These are phyloP conservation scores for Lutjanus argentimaculatus DNA, from an alignment of 2,797 vertebrate genomes.

Conservation along the genomic window DNA sequence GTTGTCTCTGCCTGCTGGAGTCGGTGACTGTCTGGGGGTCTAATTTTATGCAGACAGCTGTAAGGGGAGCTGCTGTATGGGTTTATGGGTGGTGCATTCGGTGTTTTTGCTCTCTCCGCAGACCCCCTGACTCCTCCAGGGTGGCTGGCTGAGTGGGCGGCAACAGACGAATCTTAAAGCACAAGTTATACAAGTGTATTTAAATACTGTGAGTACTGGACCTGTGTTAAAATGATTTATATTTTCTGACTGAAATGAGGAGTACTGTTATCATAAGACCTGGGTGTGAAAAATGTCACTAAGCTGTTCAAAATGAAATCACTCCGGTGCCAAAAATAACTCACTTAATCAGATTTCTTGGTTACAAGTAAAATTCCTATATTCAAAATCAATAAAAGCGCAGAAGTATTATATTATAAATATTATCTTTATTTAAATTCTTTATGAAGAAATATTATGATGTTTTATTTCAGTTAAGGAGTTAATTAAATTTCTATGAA, in stretches of 20 bases:
- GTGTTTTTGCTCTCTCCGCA: conserved; percentile 49
- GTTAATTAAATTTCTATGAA: no score
- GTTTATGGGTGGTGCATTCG: conserved; percentile 57
- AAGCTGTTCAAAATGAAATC: neutral
- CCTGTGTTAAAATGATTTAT: neutral
- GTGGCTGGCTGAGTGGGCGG: conserved; percentile 26
- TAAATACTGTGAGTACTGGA: neutral
- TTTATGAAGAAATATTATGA: no score
- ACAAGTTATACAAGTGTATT: neutral
- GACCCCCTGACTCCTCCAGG: conserved; percentile 48
- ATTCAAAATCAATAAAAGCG: neutral
- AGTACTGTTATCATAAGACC: no score
- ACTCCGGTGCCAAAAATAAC: neutral
- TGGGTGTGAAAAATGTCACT: neutral
- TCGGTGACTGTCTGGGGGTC: conserved; percentile 45
- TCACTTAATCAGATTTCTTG: neutral
- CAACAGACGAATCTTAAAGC: conserved; percentile 25
- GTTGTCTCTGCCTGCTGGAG: conserved; percentile 37
- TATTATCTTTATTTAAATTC: no score
- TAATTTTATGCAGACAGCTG: conserved; percentile 80
- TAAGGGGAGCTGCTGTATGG: conserved; percentile 68
- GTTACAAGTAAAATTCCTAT: neutral
- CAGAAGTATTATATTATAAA: no score
- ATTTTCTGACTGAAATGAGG: neutral
- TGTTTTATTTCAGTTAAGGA: no score